Evolutionary conservation across 2,888 invertebrate species (phyloP), one percentile per base, ranked within the genome.

Genomic region (Chironomus tentans): DNA sequence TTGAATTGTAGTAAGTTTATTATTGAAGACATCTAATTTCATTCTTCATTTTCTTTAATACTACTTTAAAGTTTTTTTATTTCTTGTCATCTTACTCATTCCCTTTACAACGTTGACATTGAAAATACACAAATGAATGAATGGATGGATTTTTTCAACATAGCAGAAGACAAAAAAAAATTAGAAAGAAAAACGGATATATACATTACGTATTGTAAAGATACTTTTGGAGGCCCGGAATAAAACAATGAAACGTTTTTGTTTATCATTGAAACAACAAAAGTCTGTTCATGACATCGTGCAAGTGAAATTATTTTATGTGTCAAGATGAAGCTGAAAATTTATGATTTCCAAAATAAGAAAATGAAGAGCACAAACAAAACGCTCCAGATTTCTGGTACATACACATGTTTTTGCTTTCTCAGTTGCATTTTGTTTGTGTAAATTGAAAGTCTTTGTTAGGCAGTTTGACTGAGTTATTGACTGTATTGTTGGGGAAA

Each of bases 201-300:
- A 56, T 18, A 56, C n/a, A n/a, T 15, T 15, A 7, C 1, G 56
- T 15, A 18, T 56, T 56, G 18, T n/a, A 65, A 65, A 65, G 18
- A 65, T 56, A 56, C 56, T n/a, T 56, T 56, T 18, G 18, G 4
- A 21, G 21, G 24, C 21, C 18, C 65, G 21, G 22, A 28, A 24
- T 24, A 65, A 38, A 65, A 65, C 65, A 65, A 65, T 65, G 65
- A 65, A 65, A 21, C 65, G 65, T 65, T 65, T 21, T 65, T 65
- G 65, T 65, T 65, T 65, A 65, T 65, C 65, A 65, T 65, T 65
- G 65, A 65, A 65, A 65, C 24, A 24, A 65, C 38, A 38, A 56
- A 56, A 18, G 56, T 18, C 56, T 56, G 56, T 18, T 56, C 56
- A 56, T 56, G 56, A 56, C 56, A 65, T 24, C 65, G 65, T 24